Conservation (phyloP, 2,888 invertebrate genomes). For the Drosophila eohydei region DNA sequence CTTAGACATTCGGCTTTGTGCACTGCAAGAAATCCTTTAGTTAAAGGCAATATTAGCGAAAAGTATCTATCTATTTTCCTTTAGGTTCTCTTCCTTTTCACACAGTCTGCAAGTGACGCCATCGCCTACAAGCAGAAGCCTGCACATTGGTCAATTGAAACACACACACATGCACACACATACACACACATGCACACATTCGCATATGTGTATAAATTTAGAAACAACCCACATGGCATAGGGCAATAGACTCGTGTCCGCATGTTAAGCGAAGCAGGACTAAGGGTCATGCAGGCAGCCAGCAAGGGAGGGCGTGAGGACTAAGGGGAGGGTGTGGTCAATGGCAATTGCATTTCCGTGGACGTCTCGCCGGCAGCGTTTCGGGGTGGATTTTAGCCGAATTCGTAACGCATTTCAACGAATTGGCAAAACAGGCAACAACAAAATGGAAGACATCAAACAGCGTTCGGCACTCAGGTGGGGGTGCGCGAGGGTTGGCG, state of each 20-base stretch:
- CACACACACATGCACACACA: slow-evolving; percentile 24
- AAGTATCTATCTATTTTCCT: too few relatives aligned
- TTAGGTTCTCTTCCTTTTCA: background rate
- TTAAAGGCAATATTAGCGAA: too few relatives aligned
- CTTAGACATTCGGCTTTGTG: too few relatives aligned
- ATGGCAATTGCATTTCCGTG: slow-evolving; percentile 48
- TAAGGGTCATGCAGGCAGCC: slow-evolving; percentile 9
- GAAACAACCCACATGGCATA: slow-evolving; percentile 60
- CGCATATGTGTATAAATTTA: slow-evolving; percentile 1
- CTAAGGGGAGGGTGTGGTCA: slow-evolving; percentile 64
- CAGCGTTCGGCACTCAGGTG: background rate
- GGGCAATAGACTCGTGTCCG: slow-evolving; percentile 50
- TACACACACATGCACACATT: slow-evolving; percentile 6
- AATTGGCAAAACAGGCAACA: slow-evolving; percentile 37
- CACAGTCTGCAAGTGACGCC: slow-evolving; percentile 31
- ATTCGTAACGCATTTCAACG: slow-evolving; percentile 46
- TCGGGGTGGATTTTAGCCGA: slow-evolving; percentile 56
- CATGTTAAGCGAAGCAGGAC: slow-evolving; percentile 8
- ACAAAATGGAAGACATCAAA: slow-evolving; percentile 54
- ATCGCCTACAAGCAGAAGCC: slow-evolving; percentile 48
- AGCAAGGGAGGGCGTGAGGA: slow-evolving; percentile 19
- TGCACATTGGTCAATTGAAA: slow-evolving; percentile 71
- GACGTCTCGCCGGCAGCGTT: slow-evolving; percentile 3
- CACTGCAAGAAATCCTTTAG: too few relatives aligned
- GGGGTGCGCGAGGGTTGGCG: slow-evolving; percentile 1